These are phyloP conservation scores for Irena cyanogastra DNA, from an alignment of 2,113 vertebrate genomes.

Conservation along the genomic window DNA sequence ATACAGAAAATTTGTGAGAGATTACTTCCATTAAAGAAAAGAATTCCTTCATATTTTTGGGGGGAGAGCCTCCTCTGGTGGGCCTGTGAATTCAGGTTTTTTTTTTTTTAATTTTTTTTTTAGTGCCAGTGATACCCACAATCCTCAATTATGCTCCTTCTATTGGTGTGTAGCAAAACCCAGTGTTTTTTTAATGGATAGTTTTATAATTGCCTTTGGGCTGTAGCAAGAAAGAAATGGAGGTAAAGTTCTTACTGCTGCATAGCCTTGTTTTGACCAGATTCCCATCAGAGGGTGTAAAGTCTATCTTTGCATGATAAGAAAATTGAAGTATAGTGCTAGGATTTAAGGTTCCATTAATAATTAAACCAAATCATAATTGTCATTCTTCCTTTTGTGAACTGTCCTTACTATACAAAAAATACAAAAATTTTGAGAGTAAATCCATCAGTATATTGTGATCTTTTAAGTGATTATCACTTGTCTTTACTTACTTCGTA, in stretches of 20 bases:
- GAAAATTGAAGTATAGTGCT: background rate
- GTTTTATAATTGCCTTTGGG: background rate
- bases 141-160: background rate
- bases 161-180: background rate
- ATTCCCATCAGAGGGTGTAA: background rate
- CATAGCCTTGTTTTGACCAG: background rate
- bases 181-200: background rate
- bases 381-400: background rate
- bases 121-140: background rate
- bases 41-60: background rate
- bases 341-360: background rate
- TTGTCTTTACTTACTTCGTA: background rate
- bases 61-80: background rate
- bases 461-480: background rate
- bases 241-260: background rate
- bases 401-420: background rate
- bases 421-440: background rate
- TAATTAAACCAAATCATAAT: background rate
- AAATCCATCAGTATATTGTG: background rate
- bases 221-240: background rate
- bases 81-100: background rate
- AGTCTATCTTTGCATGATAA: background rate
- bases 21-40: background rate
- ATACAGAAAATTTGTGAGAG: background rate
- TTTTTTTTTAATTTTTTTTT: background rate